phyloP scores from a whole-genome alignment of 2,113 vertebrate genomes.

The Carollia perspicillata region DNA sequence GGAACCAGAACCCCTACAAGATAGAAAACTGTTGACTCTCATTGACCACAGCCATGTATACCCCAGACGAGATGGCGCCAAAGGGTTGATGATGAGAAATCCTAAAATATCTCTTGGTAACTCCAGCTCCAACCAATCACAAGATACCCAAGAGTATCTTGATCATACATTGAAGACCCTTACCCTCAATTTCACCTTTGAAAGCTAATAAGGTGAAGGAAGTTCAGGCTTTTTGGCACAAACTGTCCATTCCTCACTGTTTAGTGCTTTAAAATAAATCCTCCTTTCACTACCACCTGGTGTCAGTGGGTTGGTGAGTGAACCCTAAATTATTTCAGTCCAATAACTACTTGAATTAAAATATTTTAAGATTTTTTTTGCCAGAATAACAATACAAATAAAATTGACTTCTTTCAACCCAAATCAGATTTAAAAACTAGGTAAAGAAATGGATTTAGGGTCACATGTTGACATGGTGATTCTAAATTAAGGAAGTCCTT shows the following conservation, averaged over 20 bases:
- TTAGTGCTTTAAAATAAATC: not conserved
- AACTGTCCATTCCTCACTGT: not conserved
- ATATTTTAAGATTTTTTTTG: not conserved
- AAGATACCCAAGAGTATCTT: not conserved
- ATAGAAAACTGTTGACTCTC: not conserved
- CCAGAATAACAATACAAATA: constrained; percentile 22
- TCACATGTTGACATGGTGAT: not conserved
- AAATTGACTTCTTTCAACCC: not conserved
- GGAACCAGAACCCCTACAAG: not conserved
- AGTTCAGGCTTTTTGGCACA: not conserved
- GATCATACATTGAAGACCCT: not conserved
- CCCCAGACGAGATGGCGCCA: not conserved
- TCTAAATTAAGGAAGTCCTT: not conserved
- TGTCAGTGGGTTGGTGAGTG: no score
- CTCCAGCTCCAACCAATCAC: not conserved
- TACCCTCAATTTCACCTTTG: not conserved
- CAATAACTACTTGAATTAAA: not conserved
- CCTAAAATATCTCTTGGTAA: not conserved
- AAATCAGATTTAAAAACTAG: not conserved
- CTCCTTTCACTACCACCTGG: not conserved
- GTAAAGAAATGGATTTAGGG: not conserved
- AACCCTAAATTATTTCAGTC: not conserved
- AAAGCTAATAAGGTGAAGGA: not conserved
- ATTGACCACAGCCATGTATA: not conserved
- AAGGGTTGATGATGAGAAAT: not conserved